These are phyloP conservation scores for Aricia agestis DNA, from an alignment of 1,140 invertebrate species.

Conservation along the genomic window DNA sequence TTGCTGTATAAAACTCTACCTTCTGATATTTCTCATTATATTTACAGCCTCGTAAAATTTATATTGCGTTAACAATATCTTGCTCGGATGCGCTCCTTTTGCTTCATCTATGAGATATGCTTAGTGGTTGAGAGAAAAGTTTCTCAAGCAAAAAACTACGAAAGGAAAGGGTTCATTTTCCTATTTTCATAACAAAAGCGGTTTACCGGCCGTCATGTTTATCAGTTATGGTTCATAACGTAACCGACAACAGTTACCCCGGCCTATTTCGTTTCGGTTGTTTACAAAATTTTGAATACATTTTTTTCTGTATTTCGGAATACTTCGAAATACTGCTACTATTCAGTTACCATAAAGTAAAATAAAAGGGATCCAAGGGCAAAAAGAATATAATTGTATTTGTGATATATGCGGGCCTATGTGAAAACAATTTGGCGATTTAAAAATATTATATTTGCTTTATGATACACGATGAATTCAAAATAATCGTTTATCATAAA, in stretches of 20 bases:
- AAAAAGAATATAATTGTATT: no score
- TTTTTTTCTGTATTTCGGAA: neutral
- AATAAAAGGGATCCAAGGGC: no score
- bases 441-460: no score
- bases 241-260: neutral
- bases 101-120: neutral
- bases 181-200: neutral
- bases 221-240: neutral
- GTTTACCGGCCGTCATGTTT: neutral
- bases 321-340: no score
- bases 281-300: neutral
- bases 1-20: constrained; percentile 6
- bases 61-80: constrained; percentile 1
- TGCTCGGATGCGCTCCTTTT: neutral
- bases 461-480: no score
- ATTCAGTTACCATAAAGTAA: no score
- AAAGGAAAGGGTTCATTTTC: neutral
- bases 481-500: no score
- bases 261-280: neutral
- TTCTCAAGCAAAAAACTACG: neutral
- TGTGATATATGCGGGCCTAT: no score
- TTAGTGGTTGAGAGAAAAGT: neutral
- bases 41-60: neutral
- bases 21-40: neutral
- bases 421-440: no score